phyloP scores from a whole-genome alignment of 2,113 vertebrate species.

The Macrotis lagotis region DNA sequence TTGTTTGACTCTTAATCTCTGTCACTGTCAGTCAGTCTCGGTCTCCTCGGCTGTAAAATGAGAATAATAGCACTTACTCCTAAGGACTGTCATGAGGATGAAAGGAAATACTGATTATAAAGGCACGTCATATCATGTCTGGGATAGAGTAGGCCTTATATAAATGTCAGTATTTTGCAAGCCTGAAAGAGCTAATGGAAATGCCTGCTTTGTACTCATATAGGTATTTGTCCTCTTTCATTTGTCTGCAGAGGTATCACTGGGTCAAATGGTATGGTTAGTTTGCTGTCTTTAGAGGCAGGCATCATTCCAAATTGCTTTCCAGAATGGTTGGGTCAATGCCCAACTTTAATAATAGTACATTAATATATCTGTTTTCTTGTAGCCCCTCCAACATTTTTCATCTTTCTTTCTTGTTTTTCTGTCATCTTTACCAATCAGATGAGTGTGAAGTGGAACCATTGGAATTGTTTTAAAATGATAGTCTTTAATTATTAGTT shows the following conservation, averaged over 20 bases:
- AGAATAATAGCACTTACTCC: neutral
- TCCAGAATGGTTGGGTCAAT: neutral
- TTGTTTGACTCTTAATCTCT: neutral
- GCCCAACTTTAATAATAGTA: neutral
- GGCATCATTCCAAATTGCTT: neutral
- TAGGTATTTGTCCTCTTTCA: neutral
- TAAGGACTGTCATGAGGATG: neutral
- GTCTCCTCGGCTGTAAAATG: neutral
- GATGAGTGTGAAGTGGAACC: neutral
- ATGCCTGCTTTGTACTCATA: neutral
- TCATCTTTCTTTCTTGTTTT: neutral
- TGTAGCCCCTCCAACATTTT: neutral
- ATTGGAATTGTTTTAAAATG: neutral
- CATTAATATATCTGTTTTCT: neutral
- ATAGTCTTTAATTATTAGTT: neutral
- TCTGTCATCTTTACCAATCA: neutral
- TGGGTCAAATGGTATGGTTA: neutral
- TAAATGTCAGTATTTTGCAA: neutral
- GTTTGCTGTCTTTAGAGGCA: neutral
- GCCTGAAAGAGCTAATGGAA: neutral
- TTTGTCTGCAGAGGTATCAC: neutral
- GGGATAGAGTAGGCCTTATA: neutral
- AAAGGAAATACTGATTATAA: neutral
- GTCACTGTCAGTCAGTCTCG: neutral
- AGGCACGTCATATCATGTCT: neutral